Percentiles rank a stretch among this genome's conserved stretches.
Conservation (phyloP, 2,797 vertebrate genomes). For the Neoniphon sammara region DNA sequence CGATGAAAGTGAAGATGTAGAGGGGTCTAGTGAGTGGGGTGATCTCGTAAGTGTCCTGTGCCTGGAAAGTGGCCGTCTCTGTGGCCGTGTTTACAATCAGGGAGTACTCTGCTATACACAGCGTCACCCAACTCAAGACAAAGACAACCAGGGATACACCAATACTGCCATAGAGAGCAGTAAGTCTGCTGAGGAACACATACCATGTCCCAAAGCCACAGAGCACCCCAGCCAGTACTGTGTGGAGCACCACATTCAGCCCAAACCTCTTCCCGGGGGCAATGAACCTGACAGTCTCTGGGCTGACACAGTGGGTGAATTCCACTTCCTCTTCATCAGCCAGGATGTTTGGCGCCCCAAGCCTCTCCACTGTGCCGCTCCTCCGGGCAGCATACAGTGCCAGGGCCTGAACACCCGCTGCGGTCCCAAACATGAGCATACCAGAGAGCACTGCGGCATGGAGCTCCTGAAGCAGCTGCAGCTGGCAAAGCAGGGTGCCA, state of each 20-base stretch:
- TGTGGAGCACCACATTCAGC: conserved; percentile 90
- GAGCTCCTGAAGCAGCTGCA: conserved; percentile 88
- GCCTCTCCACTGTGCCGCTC: conserved; percentile 86
- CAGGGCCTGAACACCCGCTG: conserved; percentile 86
- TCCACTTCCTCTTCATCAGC: conserved; percentile 97
- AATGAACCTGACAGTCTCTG: conserved; percentile 94
- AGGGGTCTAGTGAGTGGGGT: conserved; percentile 94
- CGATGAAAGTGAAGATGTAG: conserved; percentile 93
- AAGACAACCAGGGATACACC: conserved; percentile 87
- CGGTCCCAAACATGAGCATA: conserved; percentile 90
- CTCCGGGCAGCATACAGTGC: conserved; percentile 86
- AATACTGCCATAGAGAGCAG: conserved; percentile 86
- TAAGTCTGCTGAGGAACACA: conserved; percentile 90
- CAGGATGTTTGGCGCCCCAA: conserved; percentile 87
- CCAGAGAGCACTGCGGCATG: conserved; percentile 87
- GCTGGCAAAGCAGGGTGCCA: conserved; percentile 90
- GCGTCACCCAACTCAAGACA: conserved; percentile 92
- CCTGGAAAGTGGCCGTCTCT: conserved; percentile 96
- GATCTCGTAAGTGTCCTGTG: conserved; percentile 95
- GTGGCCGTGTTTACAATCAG: conserved; percentile 94
- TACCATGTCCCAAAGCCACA: conserved; percentile 98
- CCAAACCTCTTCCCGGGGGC: conserved; percentile 94
- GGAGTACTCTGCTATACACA: conserved; percentile 96
- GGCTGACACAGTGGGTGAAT: conserved; percentile 91
- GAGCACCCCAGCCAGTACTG: conserved; percentile 88